Evolutionary conservation across 2,888 invertebrate species (phyloP), one percentile per base, ranked within the genome.

Genomic region (Acrobeloides nanus): DNA sequence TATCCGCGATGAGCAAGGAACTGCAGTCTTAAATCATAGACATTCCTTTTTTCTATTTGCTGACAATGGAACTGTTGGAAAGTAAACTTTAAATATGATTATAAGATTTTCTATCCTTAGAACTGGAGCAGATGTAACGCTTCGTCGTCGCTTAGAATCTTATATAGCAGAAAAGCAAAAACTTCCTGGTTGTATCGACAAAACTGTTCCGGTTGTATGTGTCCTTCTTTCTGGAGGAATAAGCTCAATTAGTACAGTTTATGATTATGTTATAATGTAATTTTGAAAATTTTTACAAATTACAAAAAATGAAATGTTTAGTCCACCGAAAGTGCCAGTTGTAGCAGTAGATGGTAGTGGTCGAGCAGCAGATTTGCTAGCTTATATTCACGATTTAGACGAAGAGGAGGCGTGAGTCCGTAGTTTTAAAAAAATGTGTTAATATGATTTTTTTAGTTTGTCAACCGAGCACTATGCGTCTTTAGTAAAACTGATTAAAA

Each of bases 181-280:
- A 41, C 32, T 57, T 7, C n/a, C n/a, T n/a, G n/a, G n/a, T n/a
- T n/a, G n/a, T n/a, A n/a, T n/a, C n/a, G 54, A 58, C 24, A 70
- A 76, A 7, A 73, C 89, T 63, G 92, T 90, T 42, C 95, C 95
- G 20, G 87, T 95, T 56, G 92, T 97, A 46, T 92, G 90, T 75
- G 82, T 95, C 68, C 89, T 95, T 58, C 86, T 97, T 69, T 95
- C 95, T 77, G 95, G 95, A 44, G 95, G 95, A 48, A 87, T 89
- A 45, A 89, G 92, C 78, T 93, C 93, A 2, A 88, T 97, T 71
- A 82, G 93, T 57, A 88, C 89, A 5, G 90, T 95, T 44, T 80
- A 93, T 65, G 93, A 95, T 75, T 93, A 93, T 78, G 89, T 95
- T 52, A 92, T 92, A 1, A 39, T 8, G 21, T 24, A 18, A 4